Evolutionary conservation across 2,113 vertebrate genomes (phyloP).

Genomic region (Pontoporia blainvillei): DNA sequence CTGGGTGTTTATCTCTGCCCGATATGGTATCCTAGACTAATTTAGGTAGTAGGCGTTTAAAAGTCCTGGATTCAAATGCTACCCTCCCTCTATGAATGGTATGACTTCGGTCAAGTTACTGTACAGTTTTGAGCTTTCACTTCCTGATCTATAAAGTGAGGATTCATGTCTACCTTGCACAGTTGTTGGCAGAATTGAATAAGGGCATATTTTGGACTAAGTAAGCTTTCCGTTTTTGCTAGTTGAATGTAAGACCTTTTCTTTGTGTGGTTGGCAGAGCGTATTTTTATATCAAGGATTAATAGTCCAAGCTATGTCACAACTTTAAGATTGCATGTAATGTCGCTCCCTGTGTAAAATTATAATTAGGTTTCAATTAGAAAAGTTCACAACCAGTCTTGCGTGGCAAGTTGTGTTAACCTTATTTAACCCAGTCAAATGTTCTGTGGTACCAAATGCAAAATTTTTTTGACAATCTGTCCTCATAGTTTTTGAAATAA

Average conservation of each 20-base stretch:
- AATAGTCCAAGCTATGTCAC: constrained; percentile 20
- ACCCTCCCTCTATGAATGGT: background rate
- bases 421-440: constrained; percentile 63
- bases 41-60: background rate
- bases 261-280: background rate
- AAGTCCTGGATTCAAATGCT: background rate
- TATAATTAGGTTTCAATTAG: constrained; percentile 34
- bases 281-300: constrained; percentile 19
- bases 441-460: constrained; percentile 35
- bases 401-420: constrained; percentile 32
- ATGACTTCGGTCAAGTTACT: constrained; percentile 13
- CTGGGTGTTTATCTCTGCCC: background rate
- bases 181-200: background rate
- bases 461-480: constrained; percentile 62
- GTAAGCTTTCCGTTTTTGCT: background rate
- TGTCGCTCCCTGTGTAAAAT: background rate
- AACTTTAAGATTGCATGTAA: constrained; percentile 19
- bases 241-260: background rate
- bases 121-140: background rate
- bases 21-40: background rate
- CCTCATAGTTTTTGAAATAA: constrained; percentile 40
- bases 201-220: background rate
- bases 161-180: background rate
- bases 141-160: background rate
- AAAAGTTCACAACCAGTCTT: constrained; percentile 32